Evolutionary conservation across 2,888 invertebrate species (phyloP).

Genomic region (Chydorus sphaericus): DNA sequence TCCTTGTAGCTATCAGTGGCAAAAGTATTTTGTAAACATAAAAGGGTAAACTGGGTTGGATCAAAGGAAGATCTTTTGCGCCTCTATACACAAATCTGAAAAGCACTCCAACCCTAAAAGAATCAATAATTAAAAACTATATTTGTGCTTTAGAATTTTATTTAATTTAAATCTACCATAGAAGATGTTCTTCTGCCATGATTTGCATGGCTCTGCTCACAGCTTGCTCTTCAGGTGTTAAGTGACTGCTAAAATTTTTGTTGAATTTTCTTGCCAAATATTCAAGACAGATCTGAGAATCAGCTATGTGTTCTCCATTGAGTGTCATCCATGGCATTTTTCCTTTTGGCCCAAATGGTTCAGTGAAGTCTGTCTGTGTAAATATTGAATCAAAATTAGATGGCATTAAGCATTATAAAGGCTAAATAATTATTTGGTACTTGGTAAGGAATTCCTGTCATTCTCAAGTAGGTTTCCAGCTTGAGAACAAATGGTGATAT

Average conservation of each 20-base stretch:
- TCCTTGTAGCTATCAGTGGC: conserved; percentile 14
- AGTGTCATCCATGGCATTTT: conserved; percentile 30
- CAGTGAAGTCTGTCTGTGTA: conserved; percentile 25
- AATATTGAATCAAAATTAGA: neutral
- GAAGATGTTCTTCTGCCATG: conserved; percentile 29
- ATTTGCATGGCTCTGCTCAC: conserved; percentile 26
- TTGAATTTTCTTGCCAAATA: conserved; percentile 25
- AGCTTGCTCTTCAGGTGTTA: conserved; percentile 24
- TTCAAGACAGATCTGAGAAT: conserved; percentile 30
- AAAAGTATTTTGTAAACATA: conserved; percentile 13
- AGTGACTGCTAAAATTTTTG: conserved; percentile 23
- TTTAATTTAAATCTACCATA: conserved; percentile 24
- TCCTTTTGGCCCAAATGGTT: conserved; percentile 27
- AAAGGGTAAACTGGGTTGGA: conserved; percentile 17
- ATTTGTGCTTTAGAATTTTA: no score
- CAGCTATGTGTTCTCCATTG: conserved; percentile 27
- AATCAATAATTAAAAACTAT: neutral
- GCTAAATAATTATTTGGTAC: no score
- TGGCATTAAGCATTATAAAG: no score
- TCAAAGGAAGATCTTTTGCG: conserved; percentile 18
- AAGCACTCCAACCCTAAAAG: conserved; percentile 20
- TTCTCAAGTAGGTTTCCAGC: conserved; percentile 29
- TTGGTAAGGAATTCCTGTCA: conserved; percentile 29
- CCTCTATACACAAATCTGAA: conserved; percentile 22
- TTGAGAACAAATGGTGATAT: conserved; percentile 30